Percentiles rank a stretch among this genome's conserved stretches.
These are phyloP conservation scores for Himalopsyche anomala DNA, from an alignment of 2,888 invertebrate genomes.

Conservation along the genomic window DNA sequence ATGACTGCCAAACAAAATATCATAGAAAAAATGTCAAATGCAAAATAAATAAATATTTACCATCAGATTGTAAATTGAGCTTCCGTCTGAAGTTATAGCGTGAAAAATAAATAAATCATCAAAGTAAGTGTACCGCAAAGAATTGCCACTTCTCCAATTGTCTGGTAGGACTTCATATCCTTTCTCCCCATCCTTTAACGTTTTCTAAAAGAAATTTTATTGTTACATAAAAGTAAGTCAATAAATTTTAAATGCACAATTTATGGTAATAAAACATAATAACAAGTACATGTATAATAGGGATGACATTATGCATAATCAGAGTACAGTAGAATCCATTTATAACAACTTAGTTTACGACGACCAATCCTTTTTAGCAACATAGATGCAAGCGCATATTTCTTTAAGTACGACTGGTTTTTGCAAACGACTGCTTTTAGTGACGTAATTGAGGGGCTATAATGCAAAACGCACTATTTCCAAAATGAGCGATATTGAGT, in stretches of 20 bases:
- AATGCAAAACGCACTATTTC: too few species aligned
- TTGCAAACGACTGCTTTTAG: too few species aligned
- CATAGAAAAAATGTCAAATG: background rate
- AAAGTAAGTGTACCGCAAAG: slow-evolving; percentile 83
- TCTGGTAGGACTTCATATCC: slow-evolving; percentile 84
- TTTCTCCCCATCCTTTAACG: slow-evolving; percentile 77
- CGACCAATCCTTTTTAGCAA: too few species aligned
- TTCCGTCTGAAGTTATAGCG: slow-evolving; percentile 79
- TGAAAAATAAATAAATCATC: slow-evolving; percentile 82
- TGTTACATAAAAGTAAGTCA: background rate
- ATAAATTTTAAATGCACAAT: background rate
- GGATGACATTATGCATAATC: background rate
- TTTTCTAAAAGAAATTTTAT: slow-evolving; percentile 75
- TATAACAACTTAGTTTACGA: too few species aligned
- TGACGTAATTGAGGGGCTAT: too few species aligned
- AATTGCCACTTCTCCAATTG: slow-evolving; percentile 85
- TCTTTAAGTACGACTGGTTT: too few species aligned
- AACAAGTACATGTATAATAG: too few species aligned
- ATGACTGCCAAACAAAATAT: background rate
- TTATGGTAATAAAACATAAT: too few species aligned
- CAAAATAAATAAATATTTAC: slow-evolving; percentile 70
- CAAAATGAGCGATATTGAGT: too few species aligned
- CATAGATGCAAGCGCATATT: too few species aligned
- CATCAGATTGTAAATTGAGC: slow-evolving; percentile 81
- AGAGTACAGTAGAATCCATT: background rate